phyloP scores from a whole-genome alignment of 2,888 invertebrate genomes.

The Stenotaenia linearis region DNA sequence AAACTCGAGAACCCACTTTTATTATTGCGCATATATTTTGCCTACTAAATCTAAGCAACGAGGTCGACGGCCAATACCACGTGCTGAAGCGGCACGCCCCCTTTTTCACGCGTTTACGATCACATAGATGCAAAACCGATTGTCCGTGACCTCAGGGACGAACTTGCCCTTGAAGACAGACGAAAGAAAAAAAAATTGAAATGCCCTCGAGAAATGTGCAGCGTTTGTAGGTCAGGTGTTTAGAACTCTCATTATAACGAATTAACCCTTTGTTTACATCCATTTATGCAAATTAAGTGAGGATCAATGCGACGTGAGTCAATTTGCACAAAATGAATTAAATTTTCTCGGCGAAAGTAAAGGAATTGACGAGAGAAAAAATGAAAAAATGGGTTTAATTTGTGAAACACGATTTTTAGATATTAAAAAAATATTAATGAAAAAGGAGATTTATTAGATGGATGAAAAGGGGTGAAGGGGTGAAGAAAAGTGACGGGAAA shows the following conservation, averaged over 20 bases:
- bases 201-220: conserved; percentile 5
- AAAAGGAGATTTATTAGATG: background rate
- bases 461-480: background rate
- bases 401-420: too few species aligned
- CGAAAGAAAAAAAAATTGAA: conserved; percentile 35
- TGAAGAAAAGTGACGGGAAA: background rate
- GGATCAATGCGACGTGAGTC: background rate
- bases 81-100: background rate
- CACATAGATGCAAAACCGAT: conserved; percentile 17
- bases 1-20: background rate
- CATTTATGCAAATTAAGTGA: background rate
- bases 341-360: too few species aligned
- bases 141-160: conserved; percentile 9
- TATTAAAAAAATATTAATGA: too few species aligned
- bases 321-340: too few species aligned
- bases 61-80: background rate
- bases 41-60: background rate
- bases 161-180: conserved; percentile 11
- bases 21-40: background rate
- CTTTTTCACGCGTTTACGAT: conserved; percentile 24
- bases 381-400: too few species aligned
- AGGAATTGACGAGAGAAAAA: too few species aligned
- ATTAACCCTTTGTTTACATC: background rate
- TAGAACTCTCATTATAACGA: background rate
- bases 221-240: background rate